A percentile compares a stretch with the other conserved stretches of the same genome.
Conservation (phyloP, 1,140 invertebrate genomes). For the Lutraria rhynchaena region DNA sequence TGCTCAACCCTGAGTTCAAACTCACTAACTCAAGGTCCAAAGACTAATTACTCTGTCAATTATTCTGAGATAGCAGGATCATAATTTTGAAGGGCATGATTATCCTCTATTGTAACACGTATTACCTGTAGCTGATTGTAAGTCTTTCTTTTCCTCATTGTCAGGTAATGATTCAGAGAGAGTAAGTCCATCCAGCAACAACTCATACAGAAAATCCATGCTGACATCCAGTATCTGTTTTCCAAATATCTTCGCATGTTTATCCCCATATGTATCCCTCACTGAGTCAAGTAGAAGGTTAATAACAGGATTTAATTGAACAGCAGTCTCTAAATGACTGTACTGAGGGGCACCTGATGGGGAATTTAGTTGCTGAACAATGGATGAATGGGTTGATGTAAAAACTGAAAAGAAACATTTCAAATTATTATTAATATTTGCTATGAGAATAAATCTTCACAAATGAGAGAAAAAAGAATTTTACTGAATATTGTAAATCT, state of each 20-base stretch:
- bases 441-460: too few relatives aligned
- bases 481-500: too few relatives aligned
- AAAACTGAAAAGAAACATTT: conserved; percentile 62
- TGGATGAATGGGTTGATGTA: conserved; percentile 42
- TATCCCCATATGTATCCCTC: conserved; percentile 61
- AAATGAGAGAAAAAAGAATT: too few relatives aligned
- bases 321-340: conserved; percentile 62
- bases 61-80: too few relatives aligned
- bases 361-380: conserved; percentile 12
- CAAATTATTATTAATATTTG: too few relatives aligned
- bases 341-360: conserved; percentile 26
- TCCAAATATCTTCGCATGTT: conserved; percentile 67
- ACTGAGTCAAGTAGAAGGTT: conserved; percentile 64
- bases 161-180: conserved; percentile 39
- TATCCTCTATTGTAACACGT: too few relatives aligned
- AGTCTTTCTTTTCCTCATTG: conserved; percentile 53
- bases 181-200: conserved; percentile 67
- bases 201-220: conserved; percentile 72
- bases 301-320: conserved; percentile 67
- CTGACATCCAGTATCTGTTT: conserved; percentile 66
- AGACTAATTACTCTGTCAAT: too few relatives aligned
- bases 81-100: too few relatives aligned
- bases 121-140: conserved; percentile 57
- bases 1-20: too few relatives aligned
- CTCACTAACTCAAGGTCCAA: too few relatives aligned